These are phyloP conservation scores for Etia nguti DNA, from an alignment of 2,113 vertebrate species.

Conservation along the genomic window DNA sequence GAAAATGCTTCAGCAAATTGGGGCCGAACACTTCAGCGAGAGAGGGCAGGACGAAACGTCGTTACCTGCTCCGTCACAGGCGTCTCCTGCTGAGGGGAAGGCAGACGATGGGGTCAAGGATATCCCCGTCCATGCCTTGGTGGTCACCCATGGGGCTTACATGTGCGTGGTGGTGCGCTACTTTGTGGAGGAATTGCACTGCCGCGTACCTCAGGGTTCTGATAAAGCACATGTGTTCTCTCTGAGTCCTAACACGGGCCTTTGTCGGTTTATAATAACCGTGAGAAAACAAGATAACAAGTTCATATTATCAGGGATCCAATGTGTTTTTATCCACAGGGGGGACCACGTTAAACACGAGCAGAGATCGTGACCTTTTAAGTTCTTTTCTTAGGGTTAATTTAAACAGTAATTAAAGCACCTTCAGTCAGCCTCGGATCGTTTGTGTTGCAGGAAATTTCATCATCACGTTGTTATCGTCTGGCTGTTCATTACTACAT, in stretches of 20 bases:
- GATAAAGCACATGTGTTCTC: constrained; percentile 73
- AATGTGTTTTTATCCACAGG: constrained; percentile 83
- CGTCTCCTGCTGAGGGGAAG: constrained; percentile 19
- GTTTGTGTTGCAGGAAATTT: neutral
- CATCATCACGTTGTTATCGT: neutral
- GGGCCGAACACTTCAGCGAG: constrained; percentile 44
- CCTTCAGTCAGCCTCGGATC: neutral
- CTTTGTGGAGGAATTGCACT: constrained; percentile 82
- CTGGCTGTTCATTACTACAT: constrained; percentile 33
- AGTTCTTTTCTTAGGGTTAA: neutral
- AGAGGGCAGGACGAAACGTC: neutral
- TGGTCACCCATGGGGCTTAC: constrained; percentile 88
- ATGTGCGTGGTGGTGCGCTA: constrained; percentile 81
- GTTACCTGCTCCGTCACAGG: neutral
- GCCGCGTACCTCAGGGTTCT: constrained; percentile 68
- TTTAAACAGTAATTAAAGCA: neutral
- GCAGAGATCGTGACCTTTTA: neutral
- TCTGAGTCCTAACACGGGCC: constrained; percentile 86
- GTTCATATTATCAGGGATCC: constrained; percentile 43
- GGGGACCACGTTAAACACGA: constrained; percentile 72
- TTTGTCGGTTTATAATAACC: constrained; percentile 82
- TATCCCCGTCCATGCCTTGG: constrained; percentile 74
- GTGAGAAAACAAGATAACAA: constrained; percentile 44
- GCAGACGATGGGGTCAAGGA: constrained; percentile 33
- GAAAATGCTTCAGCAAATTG: constrained; percentile 74